A percentile compares a stretch with the other conserved stretches of the same genome.
Conservation (phyloP, 2,113 vertebrate genomes). For the Tapirus terrestris region DNA sequence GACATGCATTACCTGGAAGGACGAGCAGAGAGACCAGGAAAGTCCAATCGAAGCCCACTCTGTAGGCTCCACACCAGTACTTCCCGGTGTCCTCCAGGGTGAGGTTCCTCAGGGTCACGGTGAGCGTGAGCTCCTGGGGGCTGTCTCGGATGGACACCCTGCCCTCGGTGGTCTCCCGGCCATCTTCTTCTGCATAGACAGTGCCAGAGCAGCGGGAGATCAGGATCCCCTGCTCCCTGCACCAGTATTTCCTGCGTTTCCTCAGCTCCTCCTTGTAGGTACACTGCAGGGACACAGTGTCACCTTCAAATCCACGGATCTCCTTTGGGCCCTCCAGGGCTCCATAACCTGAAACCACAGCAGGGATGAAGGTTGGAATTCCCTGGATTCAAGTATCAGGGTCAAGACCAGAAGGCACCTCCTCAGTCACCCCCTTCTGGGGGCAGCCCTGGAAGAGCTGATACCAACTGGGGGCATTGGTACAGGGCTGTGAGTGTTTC, state of each 20-base stretch:
- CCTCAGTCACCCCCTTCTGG: not conserved
- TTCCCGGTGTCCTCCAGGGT: conserved; percentile 24
- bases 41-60: not conserved
- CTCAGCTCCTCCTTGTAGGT: not conserved
- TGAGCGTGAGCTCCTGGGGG: not conserved
- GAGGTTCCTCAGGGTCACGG: conserved; percentile 64
- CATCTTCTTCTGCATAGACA: not conserved
- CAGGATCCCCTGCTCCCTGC: rapidly evolving
- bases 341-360: conserved; percentile 61
- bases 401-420: not conserved
- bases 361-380: not conserved
- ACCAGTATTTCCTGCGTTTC: conserved; percentile 64
- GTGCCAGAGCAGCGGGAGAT: not conserved
- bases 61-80: conserved; percentile 72
- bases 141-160: conserved; percentile 68
- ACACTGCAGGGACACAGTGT: conserved; percentile 51
- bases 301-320: conserved; percentile 50
- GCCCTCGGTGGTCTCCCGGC: not conserved
- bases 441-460: not conserved
- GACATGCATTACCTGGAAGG: conserved; percentile 64
- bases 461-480: not conserved
- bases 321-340: conserved; percentile 52
- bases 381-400: not conserved
- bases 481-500: not conserved
- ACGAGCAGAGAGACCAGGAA: not conserved